Percentiles rank a stretch among this genome's conserved stretches.
Evolutionary conservation across 2,113 vertebrate genomes (phyloP).

Genomic region (Theristicus caerulescens): DNA sequence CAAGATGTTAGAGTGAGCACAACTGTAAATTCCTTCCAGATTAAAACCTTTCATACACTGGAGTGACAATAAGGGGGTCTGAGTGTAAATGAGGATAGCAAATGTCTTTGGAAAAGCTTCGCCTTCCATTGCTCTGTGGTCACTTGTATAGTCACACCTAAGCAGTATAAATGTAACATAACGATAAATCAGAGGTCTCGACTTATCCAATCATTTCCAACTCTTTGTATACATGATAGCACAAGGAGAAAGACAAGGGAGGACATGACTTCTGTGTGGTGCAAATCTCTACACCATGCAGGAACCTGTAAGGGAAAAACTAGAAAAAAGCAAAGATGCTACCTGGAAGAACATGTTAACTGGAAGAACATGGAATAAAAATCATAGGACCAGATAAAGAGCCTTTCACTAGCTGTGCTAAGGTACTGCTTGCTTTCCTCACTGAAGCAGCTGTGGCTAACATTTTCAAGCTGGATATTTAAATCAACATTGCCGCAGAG

Average conservation of each 20-base stretch:
- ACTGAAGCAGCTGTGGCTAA: neutral
- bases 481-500: neutral
- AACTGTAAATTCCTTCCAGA: neutral
- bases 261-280: neutral
- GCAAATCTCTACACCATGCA: neutral
- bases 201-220: neutral
- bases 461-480: neutral
- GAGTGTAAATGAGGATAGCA: neutral
- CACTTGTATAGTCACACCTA: neutral
- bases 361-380: neutral
- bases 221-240: neutral
- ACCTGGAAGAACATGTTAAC: neutral
- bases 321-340: neutral
- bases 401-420: neutral
- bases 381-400: neutral
- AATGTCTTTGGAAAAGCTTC: neutral
- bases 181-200: neutral
- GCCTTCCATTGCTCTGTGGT: neutral
- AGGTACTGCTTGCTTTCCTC: neutral
- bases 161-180: neutral
- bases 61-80: neutral
- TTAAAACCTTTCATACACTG: neutral
- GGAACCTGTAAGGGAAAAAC: neutral
- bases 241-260: neutral
- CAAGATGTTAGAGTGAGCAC: neutral